Evolutionary conservation across 2,113 vertebrate genomes (phyloP).

Genomic region (Aix galericulata): DNA sequence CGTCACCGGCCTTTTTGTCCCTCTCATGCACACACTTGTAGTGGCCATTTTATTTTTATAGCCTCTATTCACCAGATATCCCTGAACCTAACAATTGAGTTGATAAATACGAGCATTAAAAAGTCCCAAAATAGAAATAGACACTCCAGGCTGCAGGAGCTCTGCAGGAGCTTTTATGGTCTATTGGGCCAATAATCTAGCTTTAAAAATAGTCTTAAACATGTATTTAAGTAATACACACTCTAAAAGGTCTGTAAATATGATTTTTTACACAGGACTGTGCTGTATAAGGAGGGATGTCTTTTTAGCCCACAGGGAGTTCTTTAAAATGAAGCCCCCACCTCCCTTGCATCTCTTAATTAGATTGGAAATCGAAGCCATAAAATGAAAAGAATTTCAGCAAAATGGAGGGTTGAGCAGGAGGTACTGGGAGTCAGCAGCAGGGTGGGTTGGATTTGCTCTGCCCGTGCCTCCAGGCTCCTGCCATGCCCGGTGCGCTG

Average conservation of each 20-base stretch:
- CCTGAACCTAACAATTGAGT: neutral
- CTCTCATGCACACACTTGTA: neutral
- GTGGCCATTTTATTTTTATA: neutral
- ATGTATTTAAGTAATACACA: conserved; percentile 54
- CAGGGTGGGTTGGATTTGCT: neutral
- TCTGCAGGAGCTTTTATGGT: conserved; percentile 51
- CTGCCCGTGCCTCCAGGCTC: neutral
- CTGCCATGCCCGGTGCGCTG: neutral
- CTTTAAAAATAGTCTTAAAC: conserved; percentile 60
- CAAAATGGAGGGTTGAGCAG: neutral
- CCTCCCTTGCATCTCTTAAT: conserved; percentile 9
- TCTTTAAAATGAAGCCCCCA: neutral
- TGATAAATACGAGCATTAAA: conserved; percentile 56
- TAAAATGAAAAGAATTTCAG: neutral
- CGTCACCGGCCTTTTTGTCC: neutral
- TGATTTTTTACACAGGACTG: neutral
- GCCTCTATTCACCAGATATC: neutral
- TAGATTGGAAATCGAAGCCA: conserved; percentile 38
- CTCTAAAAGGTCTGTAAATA: conserved; percentile 54
- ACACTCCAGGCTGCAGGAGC: neutral
- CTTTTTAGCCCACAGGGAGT: neutral
- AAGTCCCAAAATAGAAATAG: conserved; percentile 31
- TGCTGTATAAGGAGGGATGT: neutral
- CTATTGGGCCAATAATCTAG: conserved; percentile 56
- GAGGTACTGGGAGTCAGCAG: neutral